Conservation (phyloP, 1,140 invertebrate species). For the Drosophila sucinea region DNA sequence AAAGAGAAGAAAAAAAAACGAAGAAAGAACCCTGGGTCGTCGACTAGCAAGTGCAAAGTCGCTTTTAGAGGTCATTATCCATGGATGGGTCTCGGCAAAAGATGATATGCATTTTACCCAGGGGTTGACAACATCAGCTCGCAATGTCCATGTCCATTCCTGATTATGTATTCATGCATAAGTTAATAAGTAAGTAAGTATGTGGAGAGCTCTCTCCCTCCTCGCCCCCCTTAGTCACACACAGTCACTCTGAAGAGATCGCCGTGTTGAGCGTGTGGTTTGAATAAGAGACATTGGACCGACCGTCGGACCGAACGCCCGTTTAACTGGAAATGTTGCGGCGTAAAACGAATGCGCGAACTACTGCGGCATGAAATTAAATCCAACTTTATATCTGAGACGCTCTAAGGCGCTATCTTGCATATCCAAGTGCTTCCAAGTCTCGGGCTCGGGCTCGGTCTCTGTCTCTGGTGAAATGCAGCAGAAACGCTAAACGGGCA, state of each 20-base stretch:
- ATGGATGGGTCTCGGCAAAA: constrained; percentile 12
- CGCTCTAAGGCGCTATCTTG: constrained; percentile 62
- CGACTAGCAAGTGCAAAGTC: not conserved
- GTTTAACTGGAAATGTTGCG: constrained; percentile 78
- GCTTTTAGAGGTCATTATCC: constrained; percentile 58
- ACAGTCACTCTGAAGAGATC: not conserved
- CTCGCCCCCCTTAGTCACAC: not conserved
- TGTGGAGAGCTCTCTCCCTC: not conserved
- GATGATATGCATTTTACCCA: constrained; percentile 24
- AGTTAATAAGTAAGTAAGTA: constrained; percentile 50
- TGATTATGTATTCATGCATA: constrained; percentile 79
- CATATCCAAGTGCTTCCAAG: constrained; percentile 67
- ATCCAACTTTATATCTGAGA: constrained; percentile 68
- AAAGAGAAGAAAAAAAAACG: no score
- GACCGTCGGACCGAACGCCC: constrained; percentile 14
- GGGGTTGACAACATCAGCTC: constrained; percentile 71
- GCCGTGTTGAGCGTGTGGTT: constrained; percentile 53
- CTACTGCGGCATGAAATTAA: constrained; percentile 83
- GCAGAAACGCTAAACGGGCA: constrained; percentile 16
- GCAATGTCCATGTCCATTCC: constrained; percentile 27
- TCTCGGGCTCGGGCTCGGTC: not conserved
- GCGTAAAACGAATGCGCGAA: constrained; percentile 76
- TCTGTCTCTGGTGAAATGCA: constrained; percentile 53
- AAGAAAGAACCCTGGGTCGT: constrained; percentile 22
- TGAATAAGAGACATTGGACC: constrained; percentile 55